Evolutionary conservation across 2,797 vertebrate genomes (phyloP), one percentile per base, ranked within the genome.

Genomic region (Falco cherrug): DNA sequence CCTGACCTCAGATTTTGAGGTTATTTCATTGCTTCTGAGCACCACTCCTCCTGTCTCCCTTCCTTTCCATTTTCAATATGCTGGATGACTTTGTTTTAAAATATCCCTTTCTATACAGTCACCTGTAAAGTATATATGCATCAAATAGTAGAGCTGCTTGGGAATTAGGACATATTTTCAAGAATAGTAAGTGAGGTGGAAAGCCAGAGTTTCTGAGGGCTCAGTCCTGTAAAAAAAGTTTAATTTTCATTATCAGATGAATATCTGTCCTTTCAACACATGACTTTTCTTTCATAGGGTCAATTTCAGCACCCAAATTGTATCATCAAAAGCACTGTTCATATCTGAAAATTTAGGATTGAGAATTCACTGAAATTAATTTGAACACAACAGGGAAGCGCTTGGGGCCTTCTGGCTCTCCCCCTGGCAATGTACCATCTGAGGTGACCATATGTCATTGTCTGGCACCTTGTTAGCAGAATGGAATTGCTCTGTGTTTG

Each of bases 51-150:
- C 29, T 11, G 83, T 88, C 25, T 81, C 41, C 16, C 33, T 87
- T 92, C 48, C n/a, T 81, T 92, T 89, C 24, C 50, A 75, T 87
- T 97, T 89, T 48, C 89, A 94, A 92, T 87, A 78, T 25, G 45
- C 16, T 81, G 89, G 53, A 78, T 83, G 53, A 92, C 73, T 97
- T 94, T 87, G 71, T 87, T 92, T 96, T 95, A 89, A 94, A 95
- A 87, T 65, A 84, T 12, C 21, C 10, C 35, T 80, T 90, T 89
- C 69, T 77, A 15, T 29, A 78, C 9, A 83, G 54, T 48, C 53
- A 85, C n/a, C 77, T 63, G n/a, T 67, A 90, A 94, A 88, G 81
- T 51, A 87, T 24, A 90, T 54, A 75, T 10, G 50, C 41, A 78
- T 91, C 93, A 95, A 94, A 95, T 47, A 68, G 57, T 91, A 93